phyloP scores from a whole-genome alignment of 2,888 invertebrate species.

The Sminthurinus aureus region DNA sequence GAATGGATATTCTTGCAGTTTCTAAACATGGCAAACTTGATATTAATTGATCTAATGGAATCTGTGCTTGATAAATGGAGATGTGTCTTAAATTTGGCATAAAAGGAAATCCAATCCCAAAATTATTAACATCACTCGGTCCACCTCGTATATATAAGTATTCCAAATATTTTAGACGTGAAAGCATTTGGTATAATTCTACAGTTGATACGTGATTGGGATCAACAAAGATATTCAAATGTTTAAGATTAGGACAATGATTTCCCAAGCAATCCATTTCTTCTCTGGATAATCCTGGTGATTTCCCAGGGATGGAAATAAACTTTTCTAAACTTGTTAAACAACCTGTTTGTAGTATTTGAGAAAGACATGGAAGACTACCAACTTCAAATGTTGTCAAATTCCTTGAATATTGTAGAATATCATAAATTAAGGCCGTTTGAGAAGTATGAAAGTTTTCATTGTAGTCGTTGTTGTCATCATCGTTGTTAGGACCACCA shows the following conservation, averaged over 20 bases:
- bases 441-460: too few relatives aligned
- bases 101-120: not conserved
- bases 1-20: not conserved
- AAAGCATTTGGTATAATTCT: not conserved
- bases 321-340: not conserved
- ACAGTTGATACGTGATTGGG: not conserved
- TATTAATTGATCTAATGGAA: not conserved
- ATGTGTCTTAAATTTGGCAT: not conserved
- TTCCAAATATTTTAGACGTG: not conserved
- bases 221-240: not conserved
- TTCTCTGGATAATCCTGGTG: not conserved
- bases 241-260: not conserved
- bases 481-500: not conserved
- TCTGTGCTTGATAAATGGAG: not conserved
- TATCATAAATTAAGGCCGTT: slow-evolving; percentile 14
- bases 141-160: slow-evolving; percentile 3
- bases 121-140: too few relatives aligned
- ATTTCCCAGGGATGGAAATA: not conserved
- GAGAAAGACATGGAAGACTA: not conserved
- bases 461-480: not conserved
- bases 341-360: not conserved
- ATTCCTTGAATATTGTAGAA: not conserved
- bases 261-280: not conserved
- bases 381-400: not conserved
- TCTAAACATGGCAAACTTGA: not conserved